These are phyloP conservation scores for Spatulosminthurus flaviceps DNA, from an alignment of 2,888 invertebrate genomes.

Conservation along the genomic window DNA sequence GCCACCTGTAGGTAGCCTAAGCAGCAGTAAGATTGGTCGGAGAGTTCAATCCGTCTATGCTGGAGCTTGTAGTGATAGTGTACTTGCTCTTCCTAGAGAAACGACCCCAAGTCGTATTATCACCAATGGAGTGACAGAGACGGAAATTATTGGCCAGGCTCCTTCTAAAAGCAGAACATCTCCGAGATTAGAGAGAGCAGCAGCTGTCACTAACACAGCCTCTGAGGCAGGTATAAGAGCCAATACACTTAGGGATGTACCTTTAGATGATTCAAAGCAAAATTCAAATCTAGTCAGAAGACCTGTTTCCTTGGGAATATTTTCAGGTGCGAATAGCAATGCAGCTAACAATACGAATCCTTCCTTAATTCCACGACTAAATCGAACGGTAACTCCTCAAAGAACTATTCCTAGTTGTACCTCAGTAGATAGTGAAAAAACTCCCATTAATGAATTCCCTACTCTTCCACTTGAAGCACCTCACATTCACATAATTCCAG, in stretches of 20 bases:
- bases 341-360: background rate
- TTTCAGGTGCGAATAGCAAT: constrained; percentile 11
- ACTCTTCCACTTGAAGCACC: constrained; percentile 31
- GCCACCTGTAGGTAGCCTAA: constrained; percentile 49
- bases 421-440: background rate
- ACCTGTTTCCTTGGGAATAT: constrained; percentile 53
- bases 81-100: constrained; percentile 53
- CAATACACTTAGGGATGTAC: background rate
- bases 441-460: background rate
- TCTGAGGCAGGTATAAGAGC: background rate
- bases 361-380: constrained; percentile 48
- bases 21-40: constrained; percentile 54
- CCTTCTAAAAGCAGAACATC: background rate
- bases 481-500: constrained; percentile 16
- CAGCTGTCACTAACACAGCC: background rate
- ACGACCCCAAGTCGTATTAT: background rate
- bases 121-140: background rate
- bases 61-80: constrained; percentile 63
- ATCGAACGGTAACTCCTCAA: background rate
- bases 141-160: background rate
- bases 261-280: background rate
- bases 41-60: constrained; percentile 64
- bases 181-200: background rate
- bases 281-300: constrained; percentile 15
- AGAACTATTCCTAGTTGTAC: background rate